phyloP scores from a whole-genome alignment of 2,797 vertebrate species.

The Telmatherina bonti region DNA sequence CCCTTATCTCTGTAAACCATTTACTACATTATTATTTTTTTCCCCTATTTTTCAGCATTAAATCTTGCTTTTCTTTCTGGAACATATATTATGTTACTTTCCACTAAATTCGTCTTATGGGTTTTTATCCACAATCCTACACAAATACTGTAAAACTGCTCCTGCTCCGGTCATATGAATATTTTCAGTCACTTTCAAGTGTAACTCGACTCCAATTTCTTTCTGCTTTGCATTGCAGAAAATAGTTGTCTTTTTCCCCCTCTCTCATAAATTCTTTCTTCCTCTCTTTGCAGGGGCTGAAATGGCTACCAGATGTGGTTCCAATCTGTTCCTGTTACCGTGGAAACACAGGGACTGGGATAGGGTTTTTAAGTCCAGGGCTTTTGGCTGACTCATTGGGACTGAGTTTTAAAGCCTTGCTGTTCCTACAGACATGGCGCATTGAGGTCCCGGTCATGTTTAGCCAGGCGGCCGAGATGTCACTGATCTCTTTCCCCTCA shows the following conservation, averaged over 20 bases:
- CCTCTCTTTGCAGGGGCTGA: constrained; percentile 82
- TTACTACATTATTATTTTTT: background rate
- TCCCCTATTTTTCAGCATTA: background rate
- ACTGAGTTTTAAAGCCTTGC: constrained; percentile 74
- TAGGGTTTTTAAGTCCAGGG: constrained; percentile 78
- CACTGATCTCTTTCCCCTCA: constrained; percentile 66
- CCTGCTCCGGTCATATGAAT: constrained; percentile 53
- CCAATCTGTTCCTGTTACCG: constrained; percentile 87
- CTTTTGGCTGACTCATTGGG: constrained; percentile 75
- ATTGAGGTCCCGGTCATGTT: constrained; percentile 73
- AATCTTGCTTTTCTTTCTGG: constrained; percentile 6
- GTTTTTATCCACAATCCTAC: constrained; percentile 25
- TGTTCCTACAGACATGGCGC: constrained; percentile 77
- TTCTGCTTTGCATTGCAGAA: constrained; percentile 94
- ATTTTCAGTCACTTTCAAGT: constrained; percentile 74
- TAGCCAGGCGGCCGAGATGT: constrained; percentile 79
- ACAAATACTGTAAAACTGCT: constrained; percentile 34
- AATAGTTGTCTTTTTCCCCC: constrained; percentile 89
- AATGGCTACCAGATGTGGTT: constrained; percentile 98
- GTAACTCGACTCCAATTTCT: constrained; percentile 84
- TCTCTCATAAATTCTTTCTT: constrained; percentile 90
- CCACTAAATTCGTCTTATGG: constrained; percentile 9
- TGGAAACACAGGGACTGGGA: constrained; percentile 83
- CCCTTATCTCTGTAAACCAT: background rate
- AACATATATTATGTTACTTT: constrained; percentile 6